Conservation (phyloP, 2,888 invertebrate species). For the Conus canariensis region DNA sequence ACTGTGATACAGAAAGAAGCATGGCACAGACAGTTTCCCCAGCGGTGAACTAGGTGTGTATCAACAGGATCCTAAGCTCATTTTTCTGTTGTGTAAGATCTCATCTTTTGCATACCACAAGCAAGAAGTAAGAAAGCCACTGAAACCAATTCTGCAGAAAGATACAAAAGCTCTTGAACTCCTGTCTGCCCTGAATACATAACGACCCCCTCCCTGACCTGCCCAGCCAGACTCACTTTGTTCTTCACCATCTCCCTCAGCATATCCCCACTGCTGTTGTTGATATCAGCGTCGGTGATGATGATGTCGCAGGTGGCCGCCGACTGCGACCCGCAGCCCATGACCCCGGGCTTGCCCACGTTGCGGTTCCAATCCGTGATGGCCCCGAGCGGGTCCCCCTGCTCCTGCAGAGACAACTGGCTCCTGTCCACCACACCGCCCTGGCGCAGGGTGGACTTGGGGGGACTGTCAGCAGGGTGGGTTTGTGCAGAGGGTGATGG, state of each 20-base stretch:
- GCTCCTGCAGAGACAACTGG: conserved; percentile 14
- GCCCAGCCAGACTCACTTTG: conserved; percentile 80
- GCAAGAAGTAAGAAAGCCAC: too few species aligned
- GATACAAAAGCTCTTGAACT: too few species aligned
- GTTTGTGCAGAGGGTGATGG: conserved; percentile 31
- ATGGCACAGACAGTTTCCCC: too few species aligned
- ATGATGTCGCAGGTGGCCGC: conserved; percentile 69
- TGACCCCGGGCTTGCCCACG: conserved; percentile 38
- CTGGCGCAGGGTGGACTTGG: not conserved
- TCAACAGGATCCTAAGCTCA: too few species aligned
- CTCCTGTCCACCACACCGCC: not conserved
- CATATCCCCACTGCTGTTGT: conserved; percentile 85
- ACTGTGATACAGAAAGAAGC: too few species aligned
- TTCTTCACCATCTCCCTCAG: conserved; percentile 95
- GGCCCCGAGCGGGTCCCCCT: conserved; percentile 40
- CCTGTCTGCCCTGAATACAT: too few species aligned
- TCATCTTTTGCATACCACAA: too few species aligned
- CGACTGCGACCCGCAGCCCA: not conserved
- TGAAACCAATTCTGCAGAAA: too few species aligned
- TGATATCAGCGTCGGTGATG: conserved; percentile 62
- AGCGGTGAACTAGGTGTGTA: too few species aligned
- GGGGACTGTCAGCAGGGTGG: not conserved
- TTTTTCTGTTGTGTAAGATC: too few species aligned
- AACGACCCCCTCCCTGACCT: too few species aligned
- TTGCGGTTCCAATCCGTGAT: conserved; percentile 47